phyloP scores from a whole-genome alignment of 2,888 invertebrate species.

The Amiota minor region DNA sequence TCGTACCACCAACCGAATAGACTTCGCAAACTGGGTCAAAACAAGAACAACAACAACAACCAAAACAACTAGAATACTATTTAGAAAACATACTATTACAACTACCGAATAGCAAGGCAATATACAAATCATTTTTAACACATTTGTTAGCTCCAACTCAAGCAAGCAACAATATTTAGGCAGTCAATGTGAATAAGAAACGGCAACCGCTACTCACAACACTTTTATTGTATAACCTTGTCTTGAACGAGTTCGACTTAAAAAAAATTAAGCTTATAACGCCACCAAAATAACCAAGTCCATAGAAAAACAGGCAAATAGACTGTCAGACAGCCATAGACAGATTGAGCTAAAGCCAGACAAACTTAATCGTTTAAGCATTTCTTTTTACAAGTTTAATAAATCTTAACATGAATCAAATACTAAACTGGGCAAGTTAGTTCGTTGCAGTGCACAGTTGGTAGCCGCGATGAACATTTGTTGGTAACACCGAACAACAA shows the following conservation, averaged over 20 bases:
- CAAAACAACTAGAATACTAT: neutral
- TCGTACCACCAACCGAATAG: constrained; percentile 14
- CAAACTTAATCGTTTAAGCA: constrained; percentile 1
- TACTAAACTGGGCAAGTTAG: constrained; percentile 14
- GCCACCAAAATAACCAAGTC: neutral
- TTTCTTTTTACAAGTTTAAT: constrained; percentile 24
- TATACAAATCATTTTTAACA: constrained; percentile 62
- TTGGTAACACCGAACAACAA: neutral
- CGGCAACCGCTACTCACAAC: constrained; percentile 38
- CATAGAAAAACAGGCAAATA: neutral
- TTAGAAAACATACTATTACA: neutral
- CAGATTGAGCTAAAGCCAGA: neutral
- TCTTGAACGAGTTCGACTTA: constrained; percentile 1
- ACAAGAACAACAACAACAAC: neutral
- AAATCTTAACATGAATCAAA: constrained; percentile 19
- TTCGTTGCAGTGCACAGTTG: constrained; percentile 7
- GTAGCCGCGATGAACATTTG: neutral
- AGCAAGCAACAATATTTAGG: neutral
- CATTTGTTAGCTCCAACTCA: constrained; percentile 32
- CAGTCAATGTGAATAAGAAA: neutral
- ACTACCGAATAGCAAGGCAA: constrained; percentile 23
- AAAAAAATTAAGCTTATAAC: constrained; percentile 9
- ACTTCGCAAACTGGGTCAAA: constrained; percentile 6
- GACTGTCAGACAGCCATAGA: too few relatives aligned
- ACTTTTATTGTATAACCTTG: constrained; percentile 49